A percentile compares a stretch with the other conserved stretches of the same genome.
Conservation (phyloP, 2,113 vertebrate genomes). For the Eulacestoma nigropectus region DNA sequence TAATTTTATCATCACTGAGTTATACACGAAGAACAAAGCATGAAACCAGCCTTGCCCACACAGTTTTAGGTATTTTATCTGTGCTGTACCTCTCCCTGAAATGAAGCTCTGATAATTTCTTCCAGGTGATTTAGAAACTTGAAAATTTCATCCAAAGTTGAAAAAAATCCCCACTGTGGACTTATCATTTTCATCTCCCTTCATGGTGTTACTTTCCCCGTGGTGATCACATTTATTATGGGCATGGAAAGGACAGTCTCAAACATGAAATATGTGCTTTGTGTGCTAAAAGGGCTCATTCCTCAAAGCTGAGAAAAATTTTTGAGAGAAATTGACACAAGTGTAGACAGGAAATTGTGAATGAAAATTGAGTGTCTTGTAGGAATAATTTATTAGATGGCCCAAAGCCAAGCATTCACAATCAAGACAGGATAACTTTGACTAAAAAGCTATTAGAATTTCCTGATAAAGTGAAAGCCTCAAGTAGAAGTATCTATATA, state of each 20-base stretch:
- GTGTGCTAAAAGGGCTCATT: background rate
- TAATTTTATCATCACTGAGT: background rate
- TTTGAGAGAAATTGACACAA: constrained; percentile 22
- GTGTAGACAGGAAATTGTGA: constrained; percentile 33
- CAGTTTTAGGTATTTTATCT: background rate
- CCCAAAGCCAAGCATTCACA: background rate
- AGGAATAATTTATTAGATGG: constrained; percentile 43
- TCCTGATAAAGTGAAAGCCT: background rate
- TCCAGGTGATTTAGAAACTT: background rate
- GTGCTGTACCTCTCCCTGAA: background rate
- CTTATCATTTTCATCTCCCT: background rate
- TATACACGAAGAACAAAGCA: background rate
- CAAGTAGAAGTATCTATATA: background rate
- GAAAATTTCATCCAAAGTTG: background rate
- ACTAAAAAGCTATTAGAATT: background rate
- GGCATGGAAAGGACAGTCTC: constrained; percentile 11
- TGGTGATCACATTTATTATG: background rate
- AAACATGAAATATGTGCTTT: constrained; percentile 4
- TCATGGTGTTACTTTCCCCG: background rate
- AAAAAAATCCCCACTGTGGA: background rate
- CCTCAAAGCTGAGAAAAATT: constrained; percentile 29
- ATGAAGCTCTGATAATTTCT: background rate
- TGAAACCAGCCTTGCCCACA: background rate
- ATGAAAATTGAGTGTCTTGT: constrained; percentile 16
- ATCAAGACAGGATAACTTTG: constrained; percentile 1